A percentile compares a stretch with the other conserved stretches of the same genome.
Evolutionary conservation across 1,140 invertebrate genomes (phyloP).

Genomic region (Drosophila baimaii): DNA sequence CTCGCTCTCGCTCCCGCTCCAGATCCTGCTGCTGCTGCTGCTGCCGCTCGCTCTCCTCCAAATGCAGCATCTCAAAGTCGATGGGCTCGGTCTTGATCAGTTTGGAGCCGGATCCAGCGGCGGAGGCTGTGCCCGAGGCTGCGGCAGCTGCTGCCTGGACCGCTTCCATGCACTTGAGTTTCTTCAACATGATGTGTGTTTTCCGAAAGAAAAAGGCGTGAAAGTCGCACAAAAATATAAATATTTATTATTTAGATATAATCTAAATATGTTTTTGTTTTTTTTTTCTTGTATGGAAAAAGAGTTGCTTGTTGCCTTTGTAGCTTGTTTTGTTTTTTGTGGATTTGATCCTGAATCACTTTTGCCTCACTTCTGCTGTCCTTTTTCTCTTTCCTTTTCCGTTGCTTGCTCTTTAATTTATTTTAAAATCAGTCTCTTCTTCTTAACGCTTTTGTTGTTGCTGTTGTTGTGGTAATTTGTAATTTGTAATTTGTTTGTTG

Average conservation of each 20-base stretch:
- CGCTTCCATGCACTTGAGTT: conserved; percentile 79
- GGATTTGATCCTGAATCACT: conserved; percentile 79
- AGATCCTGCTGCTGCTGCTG: conserved; percentile 13
- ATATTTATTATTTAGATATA: conserved; percentile 39
- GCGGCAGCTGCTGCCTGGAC: conserved; percentile 63
- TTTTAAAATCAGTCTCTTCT: conserved; percentile 82
- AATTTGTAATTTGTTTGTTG: conserved; percentile 35
- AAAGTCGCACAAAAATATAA: conserved; percentile 43
- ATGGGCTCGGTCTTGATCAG: conserved; percentile 78
- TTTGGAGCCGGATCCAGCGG: conserved; percentile 29
- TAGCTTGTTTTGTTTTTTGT: conserved; percentile 31
- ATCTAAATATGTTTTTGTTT: conserved; percentile 12
- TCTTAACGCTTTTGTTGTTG: conserved; percentile 77
- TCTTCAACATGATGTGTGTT: conserved; percentile 73
- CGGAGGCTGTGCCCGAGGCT: conserved; percentile 20
- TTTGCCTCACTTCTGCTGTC: conserved; percentile 46
- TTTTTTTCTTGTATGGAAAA: conserved; percentile 33
- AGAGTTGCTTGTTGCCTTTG: conserved; percentile 18
- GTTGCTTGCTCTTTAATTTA: conserved; percentile 16
- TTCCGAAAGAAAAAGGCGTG: conserved; percentile 15
- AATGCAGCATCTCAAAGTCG: conserved; percentile 77
- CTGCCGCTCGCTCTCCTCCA: conserved; percentile 61
- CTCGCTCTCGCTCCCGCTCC: conserved; percentile 9
- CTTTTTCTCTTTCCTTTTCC: conserved; percentile 15
- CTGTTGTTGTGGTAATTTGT: conserved; percentile 40